phyloP scores from a whole-genome alignment of 2,888 invertebrate species.

The Sinopyrophorus schimmeli region DNA sequence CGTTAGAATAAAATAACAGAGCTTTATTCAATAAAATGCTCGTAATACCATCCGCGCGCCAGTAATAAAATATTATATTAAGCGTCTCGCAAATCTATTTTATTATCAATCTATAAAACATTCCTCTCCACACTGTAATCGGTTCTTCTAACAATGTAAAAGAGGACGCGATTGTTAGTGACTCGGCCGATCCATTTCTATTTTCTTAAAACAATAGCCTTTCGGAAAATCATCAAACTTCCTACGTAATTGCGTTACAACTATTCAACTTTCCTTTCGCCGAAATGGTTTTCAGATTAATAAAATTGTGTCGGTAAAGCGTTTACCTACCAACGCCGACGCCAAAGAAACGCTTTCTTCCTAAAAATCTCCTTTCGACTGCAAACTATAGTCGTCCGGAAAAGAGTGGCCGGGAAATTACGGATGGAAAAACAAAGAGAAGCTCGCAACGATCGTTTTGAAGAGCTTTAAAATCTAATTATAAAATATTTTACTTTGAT shows the following conservation, averaged over 20 bases:
- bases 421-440: constrained; percentile 18
- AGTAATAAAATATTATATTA: constrained; percentile 29
- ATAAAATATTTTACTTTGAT: too few species aligned
- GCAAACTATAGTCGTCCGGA: constrained; percentile 7
- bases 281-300: constrained; percentile 17
- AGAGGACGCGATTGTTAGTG: constrained; percentile 10
- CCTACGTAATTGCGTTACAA: constrained; percentile 18
- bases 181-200: constrained; percentile 4
- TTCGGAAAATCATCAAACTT: constrained; percentile 17
- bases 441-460: constrained; percentile 15
- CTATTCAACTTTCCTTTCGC: constrained; percentile 19
- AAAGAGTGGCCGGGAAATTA: constrained; percentile 11
- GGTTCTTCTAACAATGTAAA: constrained; percentile 23
- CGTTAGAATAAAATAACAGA: constrained; percentile 18
- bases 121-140: constrained; percentile 21
- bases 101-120: constrained; percentile 29
- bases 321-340: constrained; percentile 7
- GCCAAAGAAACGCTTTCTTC: background rate
- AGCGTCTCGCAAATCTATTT: constrained; percentile 26
- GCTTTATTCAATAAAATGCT: constrained; percentile 28
- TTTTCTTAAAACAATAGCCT: constrained; percentile 18
- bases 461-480: too few species aligned
- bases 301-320: constrained; percentile 16
- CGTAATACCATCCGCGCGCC: constrained; percentile 21
- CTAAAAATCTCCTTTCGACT: constrained; percentile 4